These are phyloP conservation scores for Spicauda simplicius DNA, from an alignment of 2,888 invertebrate species.

Conservation along the genomic window DNA sequence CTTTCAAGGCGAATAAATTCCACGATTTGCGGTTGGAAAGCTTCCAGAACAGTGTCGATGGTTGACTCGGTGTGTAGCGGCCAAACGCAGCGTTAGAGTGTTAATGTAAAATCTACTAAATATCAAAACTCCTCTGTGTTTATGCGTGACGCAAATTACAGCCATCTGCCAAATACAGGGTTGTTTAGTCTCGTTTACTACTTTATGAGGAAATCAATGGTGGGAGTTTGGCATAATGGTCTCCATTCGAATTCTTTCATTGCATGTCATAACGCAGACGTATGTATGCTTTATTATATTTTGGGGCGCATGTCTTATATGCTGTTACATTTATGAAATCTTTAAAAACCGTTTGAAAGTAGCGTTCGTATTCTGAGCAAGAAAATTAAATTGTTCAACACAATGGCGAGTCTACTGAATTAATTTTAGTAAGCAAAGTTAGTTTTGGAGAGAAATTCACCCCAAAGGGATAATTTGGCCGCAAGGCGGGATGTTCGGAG, in stretches of 20 bases:
- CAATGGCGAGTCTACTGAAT: constrained; percentile 64
- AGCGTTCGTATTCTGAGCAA: no score
- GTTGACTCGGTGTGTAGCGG: constrained; percentile 38
- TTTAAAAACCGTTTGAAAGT: no score
- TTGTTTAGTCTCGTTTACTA: background rate
- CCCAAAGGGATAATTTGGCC: constrained; percentile 59
- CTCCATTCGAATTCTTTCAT: no score
- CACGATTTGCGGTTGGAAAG: constrained; percentile 80
- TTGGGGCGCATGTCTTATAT: no score
- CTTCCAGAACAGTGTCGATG: constrained; percentile 73
- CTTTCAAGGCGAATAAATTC: constrained; percentile 80
- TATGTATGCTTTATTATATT: no score
- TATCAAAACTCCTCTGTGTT: no score
- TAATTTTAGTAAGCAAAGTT: constrained; percentile 66
- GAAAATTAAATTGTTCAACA: constrained; percentile 63
- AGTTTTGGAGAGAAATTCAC: constrained; percentile 51
- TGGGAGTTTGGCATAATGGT: no score
- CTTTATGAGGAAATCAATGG: background rate
- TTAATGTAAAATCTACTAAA: constrained; percentile 14
- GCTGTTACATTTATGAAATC: no score
- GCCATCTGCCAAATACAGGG: no score
- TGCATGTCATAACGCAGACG: no score
- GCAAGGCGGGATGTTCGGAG: constrained; percentile 49
- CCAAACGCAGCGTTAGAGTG: constrained; percentile 6
- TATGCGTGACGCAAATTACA: no score